Evolutionary conservation across 2,113 vertebrate genomes (phyloP), one percentile per base, ranked within the genome.

Genomic region (Nicator chloris): DNA sequence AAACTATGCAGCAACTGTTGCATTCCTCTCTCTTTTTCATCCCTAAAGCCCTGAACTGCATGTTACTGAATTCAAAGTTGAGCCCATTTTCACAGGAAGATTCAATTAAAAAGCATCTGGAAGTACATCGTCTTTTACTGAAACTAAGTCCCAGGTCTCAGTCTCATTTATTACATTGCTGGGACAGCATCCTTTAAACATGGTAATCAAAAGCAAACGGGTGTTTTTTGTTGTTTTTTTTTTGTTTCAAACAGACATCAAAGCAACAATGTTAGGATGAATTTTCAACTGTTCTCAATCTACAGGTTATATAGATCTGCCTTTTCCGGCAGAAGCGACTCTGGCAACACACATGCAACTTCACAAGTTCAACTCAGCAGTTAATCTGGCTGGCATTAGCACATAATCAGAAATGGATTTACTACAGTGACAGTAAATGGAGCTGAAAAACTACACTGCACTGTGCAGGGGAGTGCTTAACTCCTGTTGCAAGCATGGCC

Each of bases 41-140:
- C 9, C 23, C 70, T 21, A 90, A 93, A 73, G 56, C 31, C 51
- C 56, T 73, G 75, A 94, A 57, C 28, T 56, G 33, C 23, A 45
- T 17, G 47, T 82, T 45, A 75, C 0, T 84, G 65, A 92, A 93
- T 92, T 76, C 16, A 42, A 97, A 97, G 24, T 47, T 63, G 24
- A 88, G 71, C 44, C 30, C 45, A 68, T 69, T 81, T 94, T 84
- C 92, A 95, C 79, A 82, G 92, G 77, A 88, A 64, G 90, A 69
- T 88, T 97, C 79, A 95, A 97, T 97, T 96, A 71, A 89, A 93
- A 95, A 75, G 54, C 93, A 98, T 91, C 95, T 96, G 96, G 91
- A 86, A 88, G 47, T 88, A 90, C 50, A 56, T 12, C 35, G 15
- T 89, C 69, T 90, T 90, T 93, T 83, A 75, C 57, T 86, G 76